phyloP scores from a whole-genome alignment of 2,113 vertebrate genomes.

The Clarias macrocephalus region DNA sequence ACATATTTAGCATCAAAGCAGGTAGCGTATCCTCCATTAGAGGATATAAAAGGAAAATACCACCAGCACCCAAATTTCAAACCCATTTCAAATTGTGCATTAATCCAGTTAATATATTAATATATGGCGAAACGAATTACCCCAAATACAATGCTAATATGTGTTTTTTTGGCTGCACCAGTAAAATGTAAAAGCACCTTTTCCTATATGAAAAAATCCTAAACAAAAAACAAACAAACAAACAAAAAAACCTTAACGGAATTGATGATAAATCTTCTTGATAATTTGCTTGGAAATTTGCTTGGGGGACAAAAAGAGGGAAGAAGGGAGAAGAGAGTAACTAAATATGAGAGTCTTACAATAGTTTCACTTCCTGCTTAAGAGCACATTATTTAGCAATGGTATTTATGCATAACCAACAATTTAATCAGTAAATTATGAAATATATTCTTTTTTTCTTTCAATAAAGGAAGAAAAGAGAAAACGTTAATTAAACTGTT shows the following conservation, averaged over 20 bases:
- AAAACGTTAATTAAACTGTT: background rate
- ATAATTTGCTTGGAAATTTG: background rate
- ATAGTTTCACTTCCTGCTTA: conserved; percentile 35
- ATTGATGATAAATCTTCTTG: background rate
- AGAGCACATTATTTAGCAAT: background rate
- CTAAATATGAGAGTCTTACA: background rate
- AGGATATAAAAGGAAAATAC: background rate
- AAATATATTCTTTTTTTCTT: background rate
- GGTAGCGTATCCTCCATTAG: background rate
- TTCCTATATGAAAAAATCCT: background rate
- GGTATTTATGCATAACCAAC: background rate
- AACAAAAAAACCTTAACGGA: background rate
- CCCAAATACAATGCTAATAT: background rate
- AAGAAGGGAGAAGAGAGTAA: background rate
- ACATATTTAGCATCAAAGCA: background rate
- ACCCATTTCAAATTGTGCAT: background rate
- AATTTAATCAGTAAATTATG: background rate
- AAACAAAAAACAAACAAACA: background rate
- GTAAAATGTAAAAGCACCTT: background rate
- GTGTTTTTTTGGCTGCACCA: background rate
- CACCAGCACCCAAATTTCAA: background rate
- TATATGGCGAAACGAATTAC: too few relatives aligned
- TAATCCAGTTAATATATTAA: background rate
- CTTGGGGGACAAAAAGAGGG: background rate
- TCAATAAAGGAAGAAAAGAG: background rate